Evolutionary conservation across 1,140 invertebrate species (phyloP), one percentile per base, ranked within the genome.

Genomic region (Homalodisca vitripennis): DNA sequence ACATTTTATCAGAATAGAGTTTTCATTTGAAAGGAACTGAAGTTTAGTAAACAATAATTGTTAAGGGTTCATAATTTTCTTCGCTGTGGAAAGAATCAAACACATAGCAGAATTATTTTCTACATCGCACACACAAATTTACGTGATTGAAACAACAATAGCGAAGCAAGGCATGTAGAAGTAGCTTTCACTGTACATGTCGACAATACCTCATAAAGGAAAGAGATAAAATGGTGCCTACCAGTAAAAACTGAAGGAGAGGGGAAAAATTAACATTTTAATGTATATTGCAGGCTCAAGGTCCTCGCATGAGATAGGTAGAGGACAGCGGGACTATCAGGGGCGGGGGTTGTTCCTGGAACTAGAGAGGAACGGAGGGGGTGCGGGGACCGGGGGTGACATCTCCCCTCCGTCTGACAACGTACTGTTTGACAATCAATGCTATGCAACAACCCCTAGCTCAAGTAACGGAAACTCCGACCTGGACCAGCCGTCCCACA

Each of bases 361-460:
- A 82, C 85, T 94, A 80, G 91, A 93, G 79, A 83, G 89, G 65
- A 85, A 86, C 80, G 83, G 83, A 67, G 83, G 82, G 78, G 84
- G 86, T 78, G 83, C 83, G 67, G 83, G 82, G 78, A 84, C 85
- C 78, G 85, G 85, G 79, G 85, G 86, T 78, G 92, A 93, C 77
- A 83, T 89, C 71, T 94, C 92, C 6, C 93, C 93, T 68, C 92
- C 93, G 1, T 95, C 93, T 57, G 93, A 96, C 79, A 93, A 94
- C 79, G 92, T 93, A 29, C 89, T 95, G 79, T 95, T 95, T 80
- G 93, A 96, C 84, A 94, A 95, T 82, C 92, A 94, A 77, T 95
- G 93, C 82, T 96, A 95, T 82, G 93, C 93, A 17, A 95, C 93
- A 14, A 95, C 93, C 32, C 93, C 93, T 20, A 94, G 92, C 74